Evolutionary conservation across 1,140 invertebrate species (phyloP).

Genomic region (Pararge aegeria): DNA sequence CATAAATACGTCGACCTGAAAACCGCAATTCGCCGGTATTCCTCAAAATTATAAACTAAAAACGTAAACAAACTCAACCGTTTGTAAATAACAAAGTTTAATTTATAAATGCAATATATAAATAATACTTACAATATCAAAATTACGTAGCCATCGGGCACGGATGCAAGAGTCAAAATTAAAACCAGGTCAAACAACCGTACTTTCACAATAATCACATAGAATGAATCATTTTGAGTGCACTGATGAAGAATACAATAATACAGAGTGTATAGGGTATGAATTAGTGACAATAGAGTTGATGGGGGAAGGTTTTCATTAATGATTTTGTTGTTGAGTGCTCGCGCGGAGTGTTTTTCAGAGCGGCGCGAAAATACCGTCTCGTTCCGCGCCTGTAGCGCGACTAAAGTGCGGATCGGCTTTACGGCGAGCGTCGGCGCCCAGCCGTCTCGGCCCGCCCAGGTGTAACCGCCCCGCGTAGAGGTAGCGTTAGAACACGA

Average conservation of each 20-base stretch:
- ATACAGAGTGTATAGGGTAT: slow-evolving; percentile 32
- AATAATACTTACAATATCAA: slow-evolving; percentile 40
- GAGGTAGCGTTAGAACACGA: background rate
- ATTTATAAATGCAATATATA: background rate
- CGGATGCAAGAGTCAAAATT: slow-evolving; percentile 56
- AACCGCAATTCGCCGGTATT: background rate
- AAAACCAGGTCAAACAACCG: slow-evolving; percentile 49
- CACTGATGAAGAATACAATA: background rate
- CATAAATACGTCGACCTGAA: background rate
- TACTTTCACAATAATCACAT: slow-evolving; percentile 8
- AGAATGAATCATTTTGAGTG: slow-evolving; percentile 15
- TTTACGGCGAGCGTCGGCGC: slow-evolving; percentile 38
- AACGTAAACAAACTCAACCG: background rate
- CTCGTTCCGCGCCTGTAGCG: slow-evolving; percentile 42
- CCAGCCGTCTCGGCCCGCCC: slow-evolving; percentile 48
- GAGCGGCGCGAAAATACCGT: slow-evolving; percentile 22
- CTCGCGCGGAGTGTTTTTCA: slow-evolving; percentile 27
- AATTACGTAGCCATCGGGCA: slow-evolving; percentile 17
- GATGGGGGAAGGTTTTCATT: slow-evolving; percentile 45
- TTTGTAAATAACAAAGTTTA: background rate
- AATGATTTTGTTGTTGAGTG: slow-evolving; percentile 43
- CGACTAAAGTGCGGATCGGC: slow-evolving; percentile 39
- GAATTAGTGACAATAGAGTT: slow-evolving; percentile 32
- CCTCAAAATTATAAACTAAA: background rate
- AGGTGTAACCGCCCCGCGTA: slow-evolving; percentile 38